Evolutionary conservation across 1,140 invertebrate genomes (phyloP).

Genomic region (Polypedilum vanderplanki): DNA sequence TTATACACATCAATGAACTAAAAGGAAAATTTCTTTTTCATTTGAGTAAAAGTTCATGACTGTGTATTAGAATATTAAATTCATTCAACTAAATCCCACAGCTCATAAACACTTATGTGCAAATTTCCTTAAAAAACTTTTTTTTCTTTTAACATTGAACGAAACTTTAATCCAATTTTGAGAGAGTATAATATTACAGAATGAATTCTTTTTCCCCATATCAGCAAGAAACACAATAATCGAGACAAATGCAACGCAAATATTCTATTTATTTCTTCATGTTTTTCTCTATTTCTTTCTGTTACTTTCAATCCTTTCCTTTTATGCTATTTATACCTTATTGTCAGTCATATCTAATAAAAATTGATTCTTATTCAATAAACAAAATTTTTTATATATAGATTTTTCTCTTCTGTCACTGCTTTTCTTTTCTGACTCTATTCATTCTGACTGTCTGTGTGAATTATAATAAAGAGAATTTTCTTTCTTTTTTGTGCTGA

Average conservation of each 20-base stretch:
- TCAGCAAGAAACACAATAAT: background rate
- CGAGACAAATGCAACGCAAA: background rate
- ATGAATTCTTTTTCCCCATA: background rate
- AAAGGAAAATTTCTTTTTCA: background rate
- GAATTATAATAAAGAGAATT: background rate
- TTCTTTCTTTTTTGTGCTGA: background rate
- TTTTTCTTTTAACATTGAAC: too few species aligned
- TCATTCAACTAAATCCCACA: too few species aligned
- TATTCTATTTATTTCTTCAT: background rate
- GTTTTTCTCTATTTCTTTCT: background rate
- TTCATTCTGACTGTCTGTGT: background rate
- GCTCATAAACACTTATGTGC: too few species aligned
- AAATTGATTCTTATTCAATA: slow-evolving; percentile 29
- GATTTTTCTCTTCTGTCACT: background rate
- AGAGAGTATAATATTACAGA: background rate
- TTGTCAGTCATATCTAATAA: slow-evolving; percentile 26
- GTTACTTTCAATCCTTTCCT: background rate
- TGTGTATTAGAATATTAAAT: too few species aligned
- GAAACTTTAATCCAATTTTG: background rate
- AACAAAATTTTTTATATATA: slow-evolving; percentile 22
- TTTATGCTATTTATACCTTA: slow-evolving; percentile 24
- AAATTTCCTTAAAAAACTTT: too few species aligned
- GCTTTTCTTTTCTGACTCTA: background rate
- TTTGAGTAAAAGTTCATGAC: background rate
- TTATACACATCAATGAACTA: slow-evolving; percentile 4